Percentiles rank a stretch among this genome's conserved stretches.
phyloP scores from a whole-genome alignment of 2,888 invertebrate species.

The Aphodius granarius region DNA sequence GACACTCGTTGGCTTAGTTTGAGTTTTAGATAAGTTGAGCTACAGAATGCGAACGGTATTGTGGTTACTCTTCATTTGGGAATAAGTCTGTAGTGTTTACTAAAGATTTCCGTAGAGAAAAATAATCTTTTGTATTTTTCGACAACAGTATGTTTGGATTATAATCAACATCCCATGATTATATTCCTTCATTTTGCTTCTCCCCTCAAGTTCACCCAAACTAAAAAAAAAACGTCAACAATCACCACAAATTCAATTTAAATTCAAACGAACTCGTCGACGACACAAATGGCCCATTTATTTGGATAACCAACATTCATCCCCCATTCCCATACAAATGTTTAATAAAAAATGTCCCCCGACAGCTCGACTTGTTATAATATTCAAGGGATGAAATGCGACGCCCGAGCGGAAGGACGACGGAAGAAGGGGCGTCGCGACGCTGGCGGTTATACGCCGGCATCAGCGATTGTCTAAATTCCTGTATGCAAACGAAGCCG shows the following conservation, averaged over 20 bases:
- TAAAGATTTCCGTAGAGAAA: no score
- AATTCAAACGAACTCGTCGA: not conserved
- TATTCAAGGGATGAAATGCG: slow-evolving; percentile 35
- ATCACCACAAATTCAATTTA: not conserved
- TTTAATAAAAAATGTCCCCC: slow-evolving; percentile 19
- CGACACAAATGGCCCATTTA: slow-evolving; percentile 9
- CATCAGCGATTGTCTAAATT: slow-evolving; percentile 30
- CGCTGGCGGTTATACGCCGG: not conserved
- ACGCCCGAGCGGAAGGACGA: slow-evolving; percentile 37
- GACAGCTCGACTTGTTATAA: slow-evolving; percentile 32
- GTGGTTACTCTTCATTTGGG: no score
- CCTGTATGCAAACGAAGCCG: slow-evolving; percentile 37
- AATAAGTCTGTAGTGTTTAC: no score
- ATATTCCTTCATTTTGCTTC: not conserved
- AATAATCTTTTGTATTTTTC: no score
- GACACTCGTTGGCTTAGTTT: no score
- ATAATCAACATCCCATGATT: no score
- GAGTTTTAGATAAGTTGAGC: no score
- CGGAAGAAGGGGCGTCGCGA: slow-evolving; percentile 12
- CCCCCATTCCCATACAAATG: slow-evolving; percentile 5
- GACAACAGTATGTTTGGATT: no score
- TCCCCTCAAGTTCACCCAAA: not conserved
- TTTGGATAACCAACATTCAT: not conserved
- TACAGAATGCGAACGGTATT: no score
- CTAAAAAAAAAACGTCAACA: not conserved